These are phyloP conservation scores for Galagoides demidoff DNA, from an alignment of 2,797 vertebrate genomes.

Conservation along the genomic window DNA sequence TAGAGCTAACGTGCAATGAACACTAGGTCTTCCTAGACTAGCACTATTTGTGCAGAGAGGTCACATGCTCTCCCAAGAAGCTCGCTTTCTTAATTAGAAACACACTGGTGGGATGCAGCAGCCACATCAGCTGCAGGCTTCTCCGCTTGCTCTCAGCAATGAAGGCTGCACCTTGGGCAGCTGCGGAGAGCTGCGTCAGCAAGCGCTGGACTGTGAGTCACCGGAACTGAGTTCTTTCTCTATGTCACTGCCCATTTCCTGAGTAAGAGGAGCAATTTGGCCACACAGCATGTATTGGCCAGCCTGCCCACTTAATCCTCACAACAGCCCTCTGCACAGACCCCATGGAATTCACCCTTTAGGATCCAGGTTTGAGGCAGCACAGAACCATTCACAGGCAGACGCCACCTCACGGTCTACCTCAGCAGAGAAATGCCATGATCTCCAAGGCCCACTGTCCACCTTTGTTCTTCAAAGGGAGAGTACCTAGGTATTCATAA, in stretches of 20 bases:
- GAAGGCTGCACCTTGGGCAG: not conserved
- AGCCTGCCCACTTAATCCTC: not conserved
- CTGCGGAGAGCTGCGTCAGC: fast-evolving
- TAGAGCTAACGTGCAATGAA: fast-evolving
- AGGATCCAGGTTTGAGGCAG: not conserved
- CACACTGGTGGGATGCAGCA: fast-evolving
- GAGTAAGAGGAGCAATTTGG: not conserved
- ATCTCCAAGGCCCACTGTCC: not conserved
- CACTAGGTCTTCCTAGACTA: not conserved
- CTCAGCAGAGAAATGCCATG: fast-evolving
- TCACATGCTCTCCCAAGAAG: not conserved
- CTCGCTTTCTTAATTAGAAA: not conserved
- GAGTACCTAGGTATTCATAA: not conserved
- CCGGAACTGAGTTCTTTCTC: not conserved
- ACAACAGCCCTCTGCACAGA: not conserved
- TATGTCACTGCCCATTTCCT: not conserved
- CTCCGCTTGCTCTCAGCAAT: not conserved
- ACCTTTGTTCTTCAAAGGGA: not conserved
- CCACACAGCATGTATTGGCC: no score
- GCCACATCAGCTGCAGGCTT: fast-evolving
- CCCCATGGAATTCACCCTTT: not conserved
- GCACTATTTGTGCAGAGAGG: not conserved
- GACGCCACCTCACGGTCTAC: not conserved
- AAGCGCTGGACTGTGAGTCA: no score
- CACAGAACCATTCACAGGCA: no score